A percentile compares a stretch with the other conserved stretches of the same genome.
Conservation (phyloP, 1,140 invertebrate species). For the Drosophila obscura region DNA sequence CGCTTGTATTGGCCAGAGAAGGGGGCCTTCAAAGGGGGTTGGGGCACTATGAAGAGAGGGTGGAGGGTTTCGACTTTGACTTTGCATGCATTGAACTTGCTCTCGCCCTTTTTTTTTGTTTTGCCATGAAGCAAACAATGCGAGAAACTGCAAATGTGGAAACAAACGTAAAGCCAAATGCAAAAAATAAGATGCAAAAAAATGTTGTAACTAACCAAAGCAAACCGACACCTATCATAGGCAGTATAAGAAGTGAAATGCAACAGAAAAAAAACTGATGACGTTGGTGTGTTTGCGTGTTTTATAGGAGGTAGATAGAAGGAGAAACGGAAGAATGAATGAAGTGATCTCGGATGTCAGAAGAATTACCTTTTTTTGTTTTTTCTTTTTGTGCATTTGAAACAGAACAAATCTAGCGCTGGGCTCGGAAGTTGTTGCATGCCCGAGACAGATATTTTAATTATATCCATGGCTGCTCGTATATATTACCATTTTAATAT, state of each 20-base stretch:
- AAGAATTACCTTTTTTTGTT: too few relatives aligned
- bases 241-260: background rate
- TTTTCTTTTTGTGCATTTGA: too few relatives aligned
- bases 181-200: constrained; percentile 15
- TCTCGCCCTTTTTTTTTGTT: constrained; percentile 33
- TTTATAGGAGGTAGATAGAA: too few relatives aligned
- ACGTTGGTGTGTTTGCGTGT: background rate
- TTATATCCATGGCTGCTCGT: too few relatives aligned
- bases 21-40: background rate
- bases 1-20: constrained; percentile 3
- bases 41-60: background rate
- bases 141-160: constrained; percentile 39
- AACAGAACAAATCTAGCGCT: too few relatives aligned
- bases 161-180: constrained; percentile 28
- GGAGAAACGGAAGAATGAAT: too few relatives aligned
- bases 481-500: too few relatives aligned
- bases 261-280: background rate
- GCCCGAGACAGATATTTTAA: too few relatives aligned
- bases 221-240: background rate
- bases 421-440: too few relatives aligned
- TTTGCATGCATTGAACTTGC: constrained; percentile 57
- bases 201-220: constrained; percentile 6
- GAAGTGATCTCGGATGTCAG: too few relatives aligned
- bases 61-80: constrained; percentile 43
- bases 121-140: constrained; percentile 22